Evolutionary conservation across 1,140 invertebrate species (phyloP).

Genomic region (Drosophila littoralis): DNA sequence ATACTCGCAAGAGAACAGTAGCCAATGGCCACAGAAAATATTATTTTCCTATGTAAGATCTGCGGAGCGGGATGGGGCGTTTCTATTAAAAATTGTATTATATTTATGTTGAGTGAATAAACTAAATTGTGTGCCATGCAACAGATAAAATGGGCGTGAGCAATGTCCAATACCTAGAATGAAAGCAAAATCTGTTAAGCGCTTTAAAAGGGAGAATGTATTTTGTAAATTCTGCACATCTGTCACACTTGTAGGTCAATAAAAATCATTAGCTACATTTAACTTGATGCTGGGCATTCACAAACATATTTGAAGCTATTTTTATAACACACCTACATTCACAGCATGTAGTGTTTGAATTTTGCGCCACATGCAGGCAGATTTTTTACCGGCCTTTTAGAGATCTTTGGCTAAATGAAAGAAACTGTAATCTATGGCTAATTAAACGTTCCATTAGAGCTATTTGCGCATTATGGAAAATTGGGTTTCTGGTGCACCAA

Average conservation of each 20-base stretch:
- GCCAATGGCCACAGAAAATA: neutral
- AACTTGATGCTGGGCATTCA: slow-evolving; percentile 24
- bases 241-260: slow-evolving; percentile 49
- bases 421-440: slow-evolving; percentile 61
- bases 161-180: slow-evolving; percentile 1
- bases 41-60: neutral
- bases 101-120: slow-evolving; percentile 40
- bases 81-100: slow-evolving; percentile 31
- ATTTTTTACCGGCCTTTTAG: neutral
- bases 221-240: neutral
- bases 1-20: too few species aligned
- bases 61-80: slow-evolving; percentile 9
- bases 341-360: slow-evolving; percentile 34
- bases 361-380: slow-evolving; percentile 44
- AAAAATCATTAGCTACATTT: slow-evolving; percentile 42
- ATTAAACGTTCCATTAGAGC: slow-evolving; percentile 71
- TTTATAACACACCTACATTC: slow-evolving; percentile 49
- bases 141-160: neutral
- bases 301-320: slow-evolving; percentile 35
- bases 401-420: slow-evolving; percentile 44
- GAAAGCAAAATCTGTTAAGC: neutral
- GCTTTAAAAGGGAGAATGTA: neutral
- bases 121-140: neutral
- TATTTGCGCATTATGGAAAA: slow-evolving; percentile 56
- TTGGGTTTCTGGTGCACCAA: slow-evolving; percentile 75